Base-by-base conservation (phyloP, 2,113 vertebrate genomes). In the Embiotoca jacksoni region DNA sequence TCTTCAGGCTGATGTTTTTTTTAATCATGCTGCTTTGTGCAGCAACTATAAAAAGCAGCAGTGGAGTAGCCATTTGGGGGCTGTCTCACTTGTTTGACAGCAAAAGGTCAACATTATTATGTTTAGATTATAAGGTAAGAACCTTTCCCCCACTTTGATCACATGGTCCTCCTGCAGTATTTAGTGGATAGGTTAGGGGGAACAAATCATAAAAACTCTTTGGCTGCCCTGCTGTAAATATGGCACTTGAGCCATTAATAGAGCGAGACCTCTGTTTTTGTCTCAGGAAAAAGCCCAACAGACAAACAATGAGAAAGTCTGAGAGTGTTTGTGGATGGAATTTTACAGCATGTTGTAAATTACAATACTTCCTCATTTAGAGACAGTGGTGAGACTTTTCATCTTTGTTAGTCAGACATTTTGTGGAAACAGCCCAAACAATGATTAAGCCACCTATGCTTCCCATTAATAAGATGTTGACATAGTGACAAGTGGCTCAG, bases 101-200 rank as follows among this genome's bases (percentile, higher is more conserved):
- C 46, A 54, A 87, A 92, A 92, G 89, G 88, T 91, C 92, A 86
- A 75, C 60, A 64, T 80, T 85, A 86, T 83, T 87, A 84, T 87
- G 87, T 92, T 92, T 89, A 89, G 80, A 87, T 80, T 83, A 72
- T 65, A 82, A 55, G 80, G 64, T 60, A 33, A 47, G 64, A 41
- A 90, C 90, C 92, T 94, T 91, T 94, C 81, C 81, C 93, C 91
- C 67, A 93, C 83, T 95, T 93, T 3, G 3, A 53, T 86, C 89
- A 89, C 78, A 85, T 74, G 84, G 59, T 49, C 6, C 46, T 56
- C n/a, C 30, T 36, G 32, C 9, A 65, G 76, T 78, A 82, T 90
- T 83, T 79, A 60, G 71, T 75, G 54, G n/a, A 61, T 44, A 55
- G 36, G 68, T 72, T 58, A 44, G 15, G n/a, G 31, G 41, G 71